Evolutionary conservation across 1,140 invertebrate species (phyloP), one percentile per base, ranked within the genome.

Genomic region (Ips typographus): DNA sequence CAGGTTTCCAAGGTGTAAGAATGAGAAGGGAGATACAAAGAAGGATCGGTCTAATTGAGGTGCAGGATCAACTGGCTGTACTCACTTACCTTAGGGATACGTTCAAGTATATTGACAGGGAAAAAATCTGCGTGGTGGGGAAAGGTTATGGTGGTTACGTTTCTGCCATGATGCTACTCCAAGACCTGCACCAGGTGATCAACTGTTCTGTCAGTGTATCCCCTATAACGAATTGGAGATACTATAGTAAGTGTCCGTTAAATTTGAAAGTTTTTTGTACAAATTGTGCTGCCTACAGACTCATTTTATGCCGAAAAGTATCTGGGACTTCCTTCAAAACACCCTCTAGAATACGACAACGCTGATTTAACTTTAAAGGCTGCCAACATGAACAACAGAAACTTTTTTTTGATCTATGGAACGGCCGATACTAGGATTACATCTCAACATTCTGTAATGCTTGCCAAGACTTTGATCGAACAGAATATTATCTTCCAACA

Each of bases 11-110:
- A 81, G 93, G 92, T 7, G 87, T 93, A 71, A 85, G 87, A 41
- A 82, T 91, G 59, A 82, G 89, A 70, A 87, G 91, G 66, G 85
- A 91, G 77, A 84, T 94, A 5, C 91, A 92, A 75, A 85, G 87
- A 68, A 74, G 77, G 62, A 79, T 88, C 43, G 83, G 87, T 38
- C 83, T 85, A 2, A 85, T 87, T 1, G 88, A 88, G 72, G 86
- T 96, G 0, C 89, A 95, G 78, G 95, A 98, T 82, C 92, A 96
- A 81, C 85, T 97, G 38, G 90, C 90, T 39, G 94, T 94, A 4
- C 81, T 94, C 38, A 87, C 86, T 82, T 89, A 91, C 76, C 81
- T 93, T 7, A 83, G 86, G 51, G 87, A 91, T 66, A 88, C 88
- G 65, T 81, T 93, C 37, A 88, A 89, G 75, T 93, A 89, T 79